These are phyloP conservation scores for Neolamprologus variostigma DNA, from an alignment of 2,113 vertebrate genomes.

Conservation along the genomic window DNA sequence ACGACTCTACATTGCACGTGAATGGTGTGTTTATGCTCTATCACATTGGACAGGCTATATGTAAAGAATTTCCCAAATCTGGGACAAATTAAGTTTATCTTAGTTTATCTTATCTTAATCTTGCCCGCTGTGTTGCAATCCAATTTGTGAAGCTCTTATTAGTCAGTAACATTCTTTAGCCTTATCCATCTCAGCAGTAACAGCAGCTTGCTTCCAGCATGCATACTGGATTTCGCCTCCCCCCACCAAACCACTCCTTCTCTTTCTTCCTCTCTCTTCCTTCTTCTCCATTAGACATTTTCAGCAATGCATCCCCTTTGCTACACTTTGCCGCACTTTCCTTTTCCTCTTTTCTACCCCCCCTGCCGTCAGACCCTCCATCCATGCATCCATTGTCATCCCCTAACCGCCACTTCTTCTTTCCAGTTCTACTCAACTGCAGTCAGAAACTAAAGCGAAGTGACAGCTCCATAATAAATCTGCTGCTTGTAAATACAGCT, in stretches of 20 bases:
- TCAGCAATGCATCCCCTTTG: not conserved
- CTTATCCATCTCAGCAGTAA: conserved; percentile 9
- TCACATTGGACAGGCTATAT: not conserved
- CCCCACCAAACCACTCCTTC: not conserved
- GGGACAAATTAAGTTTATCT: not conserved
- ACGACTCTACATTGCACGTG: not conserved
- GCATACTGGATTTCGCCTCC: not conserved
- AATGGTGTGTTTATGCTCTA: not conserved
- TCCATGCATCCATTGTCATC: not conserved
- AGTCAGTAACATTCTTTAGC: conserved; percentile 17
- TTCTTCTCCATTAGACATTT: not conserved
- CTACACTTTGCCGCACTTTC: not conserved
- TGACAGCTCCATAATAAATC: not conserved
- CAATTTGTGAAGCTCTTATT: conserved; percentile 37
- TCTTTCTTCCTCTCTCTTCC: not conserved
- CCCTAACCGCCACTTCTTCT: not conserved
- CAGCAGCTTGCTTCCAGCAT: not conserved
- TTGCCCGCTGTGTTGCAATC: conserved; percentile 27
- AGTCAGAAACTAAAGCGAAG: not conserved
- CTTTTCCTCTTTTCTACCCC: not conserved
- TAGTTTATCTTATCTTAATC: not conserved
- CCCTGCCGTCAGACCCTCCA: not conserved
- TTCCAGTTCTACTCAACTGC: not conserved
- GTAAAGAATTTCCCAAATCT: not conserved
- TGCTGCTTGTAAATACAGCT: not conserved